Conservation (phyloP, 2,797 vertebrate genomes). For the Austrolebias charrua region DNA sequence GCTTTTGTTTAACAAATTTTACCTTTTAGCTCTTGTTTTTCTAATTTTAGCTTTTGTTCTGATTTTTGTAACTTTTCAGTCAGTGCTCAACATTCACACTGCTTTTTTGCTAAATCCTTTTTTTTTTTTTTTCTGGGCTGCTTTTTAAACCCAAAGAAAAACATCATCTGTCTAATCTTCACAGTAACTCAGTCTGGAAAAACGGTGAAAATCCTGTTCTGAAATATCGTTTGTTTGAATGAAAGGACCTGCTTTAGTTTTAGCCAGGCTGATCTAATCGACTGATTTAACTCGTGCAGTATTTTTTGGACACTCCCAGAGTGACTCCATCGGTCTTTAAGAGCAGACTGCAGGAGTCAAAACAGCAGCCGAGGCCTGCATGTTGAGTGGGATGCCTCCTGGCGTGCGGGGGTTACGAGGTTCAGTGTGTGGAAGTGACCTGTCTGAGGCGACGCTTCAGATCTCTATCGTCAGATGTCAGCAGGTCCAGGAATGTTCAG, state of each 20-base stretch:
- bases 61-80: too few relatives aligned
- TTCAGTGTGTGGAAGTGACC: slow-evolving; percentile 38
- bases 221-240: neutral
- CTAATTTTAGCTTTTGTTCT: too few relatives aligned
- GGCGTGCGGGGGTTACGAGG: slow-evolving; percentile 28
- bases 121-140: too few relatives aligned
- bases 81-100: too few relatives aligned
- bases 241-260: neutral
- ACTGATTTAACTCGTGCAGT: neutral
- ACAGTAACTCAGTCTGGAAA: neutral
- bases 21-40: too few relatives aligned
- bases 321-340: slow-evolving; percentile 29
- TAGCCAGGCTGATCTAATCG: neutral
- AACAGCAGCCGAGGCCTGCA: slow-evolving; percentile 37
- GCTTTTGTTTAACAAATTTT: too few relatives aligned
- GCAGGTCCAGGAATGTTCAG: slow-evolving; percentile 64
- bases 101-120: too few relatives aligned
- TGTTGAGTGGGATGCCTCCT: slow-evolving; percentile 37
- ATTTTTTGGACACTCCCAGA: slow-evolving; percentile 1
- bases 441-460: slow-evolving; percentile 40
- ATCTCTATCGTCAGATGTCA: slow-evolving; percentile 61
- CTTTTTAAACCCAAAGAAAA: too few relatives aligned
- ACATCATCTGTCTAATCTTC: neutral
- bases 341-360: slow-evolving; percentile 48
- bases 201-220: neutral